Evolutionary conservation across 1,140 invertebrate genomes (phyloP).

Genomic region (Scaptomyza hsui): DNA sequence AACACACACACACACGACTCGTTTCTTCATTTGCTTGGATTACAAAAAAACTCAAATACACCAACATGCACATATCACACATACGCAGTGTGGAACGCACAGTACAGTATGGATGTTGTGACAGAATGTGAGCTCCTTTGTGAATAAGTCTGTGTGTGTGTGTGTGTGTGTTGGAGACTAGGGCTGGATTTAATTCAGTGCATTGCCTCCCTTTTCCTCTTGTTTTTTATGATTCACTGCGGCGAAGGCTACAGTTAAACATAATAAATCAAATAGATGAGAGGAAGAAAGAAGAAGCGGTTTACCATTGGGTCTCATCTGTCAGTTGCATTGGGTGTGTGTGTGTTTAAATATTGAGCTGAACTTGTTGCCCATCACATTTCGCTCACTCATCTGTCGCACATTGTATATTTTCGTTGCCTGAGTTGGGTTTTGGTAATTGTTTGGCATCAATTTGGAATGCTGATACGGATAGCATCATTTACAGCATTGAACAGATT

Average conservation of each 20-base stretch:
- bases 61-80: constrained; percentile 37
- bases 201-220: constrained; percentile 25
- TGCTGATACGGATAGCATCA: constrained; percentile 16
- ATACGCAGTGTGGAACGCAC: constrained; percentile 46
- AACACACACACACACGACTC: constrained; percentile 35
- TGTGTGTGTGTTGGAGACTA: not conserved
- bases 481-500: constrained; percentile 15
- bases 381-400: constrained; percentile 2
- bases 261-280: constrained; percentile 57
- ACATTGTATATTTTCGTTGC: constrained; percentile 9
- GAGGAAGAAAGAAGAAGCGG: not conserved
- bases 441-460: constrained; percentile 46
- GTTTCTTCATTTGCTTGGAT: constrained; percentile 43
- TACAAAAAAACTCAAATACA: constrained; percentile 39
- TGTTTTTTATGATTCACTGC: constrained; percentile 34
- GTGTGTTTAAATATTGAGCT: constrained; percentile 7
- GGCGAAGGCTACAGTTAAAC: constrained; percentile 41
- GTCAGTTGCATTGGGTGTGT: not conserved
- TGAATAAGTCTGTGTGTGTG: not conserved
- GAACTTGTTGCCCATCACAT: constrained; percentile 58
- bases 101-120: constrained; percentile 31
- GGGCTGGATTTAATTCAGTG: constrained; percentile 37
- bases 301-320: constrained; percentile 22
- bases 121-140: not conserved
- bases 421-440: constrained; percentile 44